Evolutionary conservation across 2,113 vertebrate genomes (phyloP), one percentile per base, ranked within the genome.

Genomic region (Empidonax traillii): DNA sequence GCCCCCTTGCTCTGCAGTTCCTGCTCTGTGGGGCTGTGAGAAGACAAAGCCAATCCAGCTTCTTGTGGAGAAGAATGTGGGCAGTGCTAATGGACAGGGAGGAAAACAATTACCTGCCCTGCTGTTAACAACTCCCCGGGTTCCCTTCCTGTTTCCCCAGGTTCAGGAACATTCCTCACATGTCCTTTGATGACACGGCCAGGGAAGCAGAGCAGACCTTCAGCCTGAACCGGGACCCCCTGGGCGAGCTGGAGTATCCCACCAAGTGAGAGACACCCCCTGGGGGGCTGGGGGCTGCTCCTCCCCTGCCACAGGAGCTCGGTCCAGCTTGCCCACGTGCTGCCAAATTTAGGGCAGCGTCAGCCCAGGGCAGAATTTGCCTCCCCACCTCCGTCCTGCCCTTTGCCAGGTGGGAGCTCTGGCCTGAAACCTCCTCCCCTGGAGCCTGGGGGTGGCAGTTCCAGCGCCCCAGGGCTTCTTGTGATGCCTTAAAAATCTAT

Each of bases 131-230:
- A 56, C 77, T 31, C 31, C 41, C 77, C 47, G 81, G 3, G 33
- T 12, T 73, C 83, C 13, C 39, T 61, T 58, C 87, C 66, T 21
- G 43, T 82, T 80, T 67, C 74, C 47, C 59, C 91, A 99, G 99
- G 90, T 99, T 98, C 97, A 99, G 98, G 97, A 99, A 99, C 96
- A 98, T 99, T 96, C 99, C 99, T 86, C 99, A 99, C 87, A 99
- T 99, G 99, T 99, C 99, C 16, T 99, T 99, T 85, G 99, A 99
- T 76, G 99, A 99, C 58, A 95, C 98, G 10, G 98, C 98, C 96
- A 98, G 98, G 97, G 99, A 99, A 65, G 98, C 99, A 3, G 99
- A 99, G 35, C 99, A 99, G 96, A 98, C 93, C 1, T 99, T 99
- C 96, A 98, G 98, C 91, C 98, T 99, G 91, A 99, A 99, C 97